Evolutionary conservation across 2,113 vertebrate genomes (phyloP), one percentile per base, ranked within the genome.

Genomic region (Galeopterus variegatus): DNA sequence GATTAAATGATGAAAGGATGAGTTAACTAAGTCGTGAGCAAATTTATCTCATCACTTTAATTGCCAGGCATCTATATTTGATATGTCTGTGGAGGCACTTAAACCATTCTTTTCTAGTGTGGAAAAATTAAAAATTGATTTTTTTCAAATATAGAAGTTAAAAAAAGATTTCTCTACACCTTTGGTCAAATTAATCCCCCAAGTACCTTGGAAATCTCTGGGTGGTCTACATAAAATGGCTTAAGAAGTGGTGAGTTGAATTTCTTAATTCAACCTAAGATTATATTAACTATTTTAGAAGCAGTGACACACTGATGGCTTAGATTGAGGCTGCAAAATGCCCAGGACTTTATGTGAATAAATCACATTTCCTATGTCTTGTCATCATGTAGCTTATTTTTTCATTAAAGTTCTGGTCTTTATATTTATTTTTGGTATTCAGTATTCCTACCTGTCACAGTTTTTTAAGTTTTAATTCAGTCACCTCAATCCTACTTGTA

Each of bases 51-150:
- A 31, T 79, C 62, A 64, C 54, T 93, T 21, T 81, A 28, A 80
- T 33, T 73, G 19, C 77, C 77, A 93, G 65, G 41, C 26, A 76
- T 70, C 50, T 81, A 48, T 24, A 73, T 70, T 69, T 83, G 31
- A 79, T 76, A 64, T 62, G 21, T 65, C 67, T 52, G 10, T 80
- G 9, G 19, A 93, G 41, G 50, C 82, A 70, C 2, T 85, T 24
- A 77, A 87, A 23, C n/a, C 31, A 95, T 83, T 87, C 33, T 90
- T 54, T 83, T 45, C 26, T 84, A 91, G 88, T 73, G 50, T 65
- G n/a, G 41, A 85, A 96, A 94, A 82, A 62, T 56, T 50, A 24
- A 65, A 52, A 84, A 88, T 75, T 79, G 23, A 50, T 70, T 41
- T 83, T 72, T 70, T 60, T 1, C 0, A 60, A 81, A 86, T 65